Conservation (phyloP, 2,797 vertebrate species). For the Cuculus canorus region DNA sequence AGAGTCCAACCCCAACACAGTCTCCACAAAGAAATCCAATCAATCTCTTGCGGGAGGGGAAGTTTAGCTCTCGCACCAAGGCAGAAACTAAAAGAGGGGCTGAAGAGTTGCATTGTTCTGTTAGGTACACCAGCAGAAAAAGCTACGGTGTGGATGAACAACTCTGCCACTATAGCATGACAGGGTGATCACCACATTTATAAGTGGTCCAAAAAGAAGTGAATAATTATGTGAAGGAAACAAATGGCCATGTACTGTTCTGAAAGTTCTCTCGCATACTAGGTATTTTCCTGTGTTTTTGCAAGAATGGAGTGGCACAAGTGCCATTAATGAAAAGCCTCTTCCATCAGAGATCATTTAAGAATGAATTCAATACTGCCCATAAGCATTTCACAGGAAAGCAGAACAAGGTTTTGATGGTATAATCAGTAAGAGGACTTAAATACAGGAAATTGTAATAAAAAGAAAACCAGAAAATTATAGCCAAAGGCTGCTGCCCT, state of each 20-base stretch:
- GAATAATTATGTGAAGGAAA: neutral
- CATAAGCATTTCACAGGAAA: neutral
- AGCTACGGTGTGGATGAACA: accelerated
- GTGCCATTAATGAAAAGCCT: neutral
- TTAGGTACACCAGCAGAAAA: neutral
- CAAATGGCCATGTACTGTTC: neutral
- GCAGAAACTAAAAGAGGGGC: neutral
- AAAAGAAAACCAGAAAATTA: neutral
- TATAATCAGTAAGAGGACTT: neutral
- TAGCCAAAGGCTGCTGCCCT: neutral
- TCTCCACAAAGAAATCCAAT: neutral
- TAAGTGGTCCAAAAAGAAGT: neutral
- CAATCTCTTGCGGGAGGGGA: neutral
- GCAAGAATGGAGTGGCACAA: neutral
- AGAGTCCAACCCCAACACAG: neutral
- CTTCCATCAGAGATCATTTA: neutral
- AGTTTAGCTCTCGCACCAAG: neutral
- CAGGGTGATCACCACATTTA: neutral
- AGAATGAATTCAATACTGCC: neutral
- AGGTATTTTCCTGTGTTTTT: neutral
- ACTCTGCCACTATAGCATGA: neutral
- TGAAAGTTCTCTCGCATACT: neutral
- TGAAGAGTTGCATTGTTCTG: neutral
- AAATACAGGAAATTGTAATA: neutral
- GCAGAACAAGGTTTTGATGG: neutral